Conservation (phyloP, 2,797 vertebrate genomes). For the Squalus acanthias region DNA sequence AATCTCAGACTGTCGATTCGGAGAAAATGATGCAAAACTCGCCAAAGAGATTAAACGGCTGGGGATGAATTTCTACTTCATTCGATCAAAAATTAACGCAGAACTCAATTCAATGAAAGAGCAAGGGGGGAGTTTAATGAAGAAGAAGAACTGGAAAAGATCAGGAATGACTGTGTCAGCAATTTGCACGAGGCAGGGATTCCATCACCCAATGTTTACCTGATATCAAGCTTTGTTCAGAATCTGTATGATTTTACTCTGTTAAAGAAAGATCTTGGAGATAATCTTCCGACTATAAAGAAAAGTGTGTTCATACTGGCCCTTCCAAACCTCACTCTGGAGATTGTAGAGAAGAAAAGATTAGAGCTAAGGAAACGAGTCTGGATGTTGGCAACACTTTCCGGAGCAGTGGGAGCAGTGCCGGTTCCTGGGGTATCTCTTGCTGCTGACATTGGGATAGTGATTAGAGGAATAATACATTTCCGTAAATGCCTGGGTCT, state of each 20-base stretch:
- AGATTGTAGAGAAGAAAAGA: conserved; percentile 12
- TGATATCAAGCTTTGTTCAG: not conserved
- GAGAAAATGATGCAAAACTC: not conserved
- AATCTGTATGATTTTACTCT: conserved; percentile 7
- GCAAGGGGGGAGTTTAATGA: too few relatives aligned
- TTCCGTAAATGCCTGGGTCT: not conserved
- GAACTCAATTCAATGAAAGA: too few relatives aligned
- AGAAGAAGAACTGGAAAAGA: not conserved
- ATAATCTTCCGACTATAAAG: not conserved
- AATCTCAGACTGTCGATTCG: not conserved
- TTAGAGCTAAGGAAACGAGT: not conserved
- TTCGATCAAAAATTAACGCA: too few relatives aligned
- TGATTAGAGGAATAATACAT: not conserved
- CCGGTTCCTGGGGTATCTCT: not conserved
- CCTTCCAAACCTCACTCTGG: not conserved
- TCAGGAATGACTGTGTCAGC: not conserved
- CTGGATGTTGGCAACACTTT: not conserved
- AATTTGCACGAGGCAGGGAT: not conserved
- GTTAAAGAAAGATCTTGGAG: not conserved
- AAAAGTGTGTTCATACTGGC: not conserved
- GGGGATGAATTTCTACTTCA: conserved; percentile 16
- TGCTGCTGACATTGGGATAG: not conserved
- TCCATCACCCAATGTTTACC: not conserved
- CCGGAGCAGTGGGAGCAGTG: rapidly evolving
- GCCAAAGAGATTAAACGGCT: not conserved